Evolutionary conservation across 2,113 vertebrate species (phyloP).

Genomic region (Anguilla rostrata): DNA sequence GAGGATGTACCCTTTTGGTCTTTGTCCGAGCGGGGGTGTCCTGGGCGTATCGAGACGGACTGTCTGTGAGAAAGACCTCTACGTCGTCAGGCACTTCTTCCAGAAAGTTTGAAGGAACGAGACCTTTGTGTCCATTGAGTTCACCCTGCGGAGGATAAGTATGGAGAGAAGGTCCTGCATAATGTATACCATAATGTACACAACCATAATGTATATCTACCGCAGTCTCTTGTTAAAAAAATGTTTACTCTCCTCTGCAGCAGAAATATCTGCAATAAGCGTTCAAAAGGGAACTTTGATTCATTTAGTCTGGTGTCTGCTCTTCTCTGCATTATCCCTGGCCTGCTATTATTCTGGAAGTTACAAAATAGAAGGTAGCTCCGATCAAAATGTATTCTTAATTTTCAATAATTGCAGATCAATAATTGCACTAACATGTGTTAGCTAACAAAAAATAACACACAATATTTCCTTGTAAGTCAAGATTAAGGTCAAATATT

Average conservation of each 20-base stretch:
- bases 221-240: background rate
- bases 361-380: too few species aligned
- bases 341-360: too few species aligned
- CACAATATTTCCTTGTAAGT: too few species aligned
- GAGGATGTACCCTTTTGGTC: conserved; percentile 93
- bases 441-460: too few species aligned
- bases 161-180: background rate
- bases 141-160: conserved; percentile 76
- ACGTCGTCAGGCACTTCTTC: conserved; percentile 99
- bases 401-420: too few species aligned
- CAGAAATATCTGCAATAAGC: too few species aligned
- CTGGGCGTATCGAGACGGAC: conserved; percentile 75
- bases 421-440: too few species aligned
- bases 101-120: conserved; percentile 97
- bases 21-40: conserved; percentile 81
- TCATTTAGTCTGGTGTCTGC: background rate
- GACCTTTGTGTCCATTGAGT: conserved; percentile 95
- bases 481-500: too few species aligned
- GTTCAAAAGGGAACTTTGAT: background rate
- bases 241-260: background rate
- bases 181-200: too few species aligned
- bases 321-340: too few species aligned
- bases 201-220: background rate
- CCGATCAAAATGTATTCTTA: too few species aligned
- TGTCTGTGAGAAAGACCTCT: conserved; percentile 92